Evolutionary conservation across 2,113 vertebrate species (phyloP), one percentile per base, ranked within the genome.

Genomic region (Eulacestoma nigropectus): DNA sequence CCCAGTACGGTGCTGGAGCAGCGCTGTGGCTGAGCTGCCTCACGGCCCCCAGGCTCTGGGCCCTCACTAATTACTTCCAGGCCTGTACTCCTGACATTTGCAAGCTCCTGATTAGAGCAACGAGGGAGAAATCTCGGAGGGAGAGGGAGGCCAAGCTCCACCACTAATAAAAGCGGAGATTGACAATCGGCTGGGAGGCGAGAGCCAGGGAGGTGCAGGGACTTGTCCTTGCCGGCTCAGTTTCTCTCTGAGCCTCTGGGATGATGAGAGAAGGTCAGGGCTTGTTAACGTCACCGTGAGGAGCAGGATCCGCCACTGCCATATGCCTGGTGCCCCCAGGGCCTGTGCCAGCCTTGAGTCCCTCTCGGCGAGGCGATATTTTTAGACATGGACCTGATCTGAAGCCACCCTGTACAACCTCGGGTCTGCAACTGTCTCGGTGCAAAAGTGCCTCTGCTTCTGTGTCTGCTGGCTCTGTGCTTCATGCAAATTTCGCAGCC

Each of bases 31-130:
- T 13, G 78, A 91, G 74, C 87, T 1, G 3, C 65, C 76, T 37
- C 9, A 0, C 0, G 0, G 69, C 53, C 75, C 74, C 62, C 2
- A 1, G 84, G 91, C 91, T 82, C 81, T 3, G 9, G 55, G 70
- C 84, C 92, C 68, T 90, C 93, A 64, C 90, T 96, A 96, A 97
- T 97, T 97, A 93, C 93, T 97, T 94, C 93, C 75, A 90, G 92
- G 95, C 75, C 92, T 84, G 79, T 93, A 77, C 93, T 93, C 95
- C 83, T 95, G 95, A 95, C 93, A 96, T 97, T 97, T 97, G 92
- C 95, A 95, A 84, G 90, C 82, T 96, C 91, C 95, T 96, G 95
- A 97, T 96, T 96, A 97, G 95, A 96, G 95, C 95, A 86, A 86
- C 11, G 47, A 95, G 79, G 96, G 90, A 96, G 93, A 96, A 97